These are phyloP conservation scores for Myotis brandtii DNA, from an alignment of 2,113 vertebrate species.

Conservation along the genomic window DNA sequence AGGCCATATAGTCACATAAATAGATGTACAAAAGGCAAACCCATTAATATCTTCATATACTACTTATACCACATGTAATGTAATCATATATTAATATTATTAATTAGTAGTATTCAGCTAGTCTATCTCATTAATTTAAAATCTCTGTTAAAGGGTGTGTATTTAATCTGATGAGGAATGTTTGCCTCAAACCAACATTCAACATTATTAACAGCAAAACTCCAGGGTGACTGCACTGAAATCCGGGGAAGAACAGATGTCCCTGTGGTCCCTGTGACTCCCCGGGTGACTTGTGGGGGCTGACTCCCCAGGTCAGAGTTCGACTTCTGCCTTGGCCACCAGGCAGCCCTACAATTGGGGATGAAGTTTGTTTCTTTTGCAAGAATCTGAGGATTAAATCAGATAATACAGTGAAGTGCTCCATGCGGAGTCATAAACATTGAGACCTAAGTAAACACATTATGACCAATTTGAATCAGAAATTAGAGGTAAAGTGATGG, in stretches of 20 bases:
- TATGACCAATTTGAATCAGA: not conserved
- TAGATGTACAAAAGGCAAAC: not conserved
- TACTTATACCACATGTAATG: not conserved
- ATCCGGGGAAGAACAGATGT: fast-evolving
- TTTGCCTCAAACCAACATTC: too few relatives aligned
- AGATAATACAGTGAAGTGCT: fast-evolving
- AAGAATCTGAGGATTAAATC: not conserved
- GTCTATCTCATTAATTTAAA: not conserved
- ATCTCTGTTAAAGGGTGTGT: not conserved
- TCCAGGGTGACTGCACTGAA: fast-evolving
- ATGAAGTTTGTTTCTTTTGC: not conserved
- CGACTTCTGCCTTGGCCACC: fast-evolving
- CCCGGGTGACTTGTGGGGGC: fast-evolving
- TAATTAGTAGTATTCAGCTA: not conserved
- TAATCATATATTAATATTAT: not conserved
- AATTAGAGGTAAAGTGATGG: fast-evolving
- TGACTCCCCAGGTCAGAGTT: too few relatives aligned
- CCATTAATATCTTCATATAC: not conserved
- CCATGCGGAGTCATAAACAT: fast-evolving
- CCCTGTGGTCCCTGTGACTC: fast-evolving
- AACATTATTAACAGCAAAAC: fast-evolving
- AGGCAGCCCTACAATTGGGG: fast-evolving
- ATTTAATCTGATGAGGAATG: not conserved
- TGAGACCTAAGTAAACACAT: not conserved
- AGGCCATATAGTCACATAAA: not conserved